phyloP scores from a whole-genome alignment of 2,113 vertebrate species.

The Amia ocellicauda region DNA sequence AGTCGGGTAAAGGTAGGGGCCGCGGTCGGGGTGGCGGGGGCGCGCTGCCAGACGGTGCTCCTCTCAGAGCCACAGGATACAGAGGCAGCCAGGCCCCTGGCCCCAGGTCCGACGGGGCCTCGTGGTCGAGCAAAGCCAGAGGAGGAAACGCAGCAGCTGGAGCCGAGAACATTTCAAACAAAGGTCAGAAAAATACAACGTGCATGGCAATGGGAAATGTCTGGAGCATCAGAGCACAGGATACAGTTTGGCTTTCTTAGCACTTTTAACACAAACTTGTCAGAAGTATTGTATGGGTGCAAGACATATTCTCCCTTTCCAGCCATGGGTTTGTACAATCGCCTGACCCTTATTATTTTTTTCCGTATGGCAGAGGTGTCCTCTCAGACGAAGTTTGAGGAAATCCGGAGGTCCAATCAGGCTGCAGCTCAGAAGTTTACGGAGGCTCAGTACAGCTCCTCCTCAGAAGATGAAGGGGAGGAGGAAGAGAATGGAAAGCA shows the following conservation, averaged over 20 bases:
- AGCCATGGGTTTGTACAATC: too few relatives aligned
- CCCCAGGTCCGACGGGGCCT: background rate
- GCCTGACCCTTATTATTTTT: too few relatives aligned
- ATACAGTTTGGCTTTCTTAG: too few relatives aligned
- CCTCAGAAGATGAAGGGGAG: conserved; percentile 69
- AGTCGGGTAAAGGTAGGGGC: conserved; percentile 73
- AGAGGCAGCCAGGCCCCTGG: conserved; percentile 14
- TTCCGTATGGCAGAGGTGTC: conserved; percentile 60
- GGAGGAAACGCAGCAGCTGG: conserved; percentile 3
- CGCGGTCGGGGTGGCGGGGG: conserved; percentile 53
- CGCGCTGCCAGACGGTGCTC: conserved; percentile 15
- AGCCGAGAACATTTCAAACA: background rate
- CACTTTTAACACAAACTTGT: too few relatives aligned
- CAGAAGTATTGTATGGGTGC: too few relatives aligned
- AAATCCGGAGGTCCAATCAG: conserved; percentile 87
- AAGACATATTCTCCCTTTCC: too few relatives aligned
- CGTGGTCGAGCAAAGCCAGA: conserved; percentile 13
- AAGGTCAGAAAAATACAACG: too few relatives aligned
- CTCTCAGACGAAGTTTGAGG: conserved; percentile 81
- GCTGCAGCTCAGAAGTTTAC: conserved; percentile 78
- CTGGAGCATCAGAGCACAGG: too few relatives aligned
- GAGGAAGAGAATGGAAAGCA: conserved; percentile 73
- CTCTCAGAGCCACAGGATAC: conserved; percentile 27
- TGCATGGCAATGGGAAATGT: too few relatives aligned
- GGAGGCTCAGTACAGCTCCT: conserved; percentile 74